Evolutionary conservation across 1,140 invertebrate species (phyloP), one percentile per base, ranked within the genome.

Genomic region (Ladona fulva): DNA sequence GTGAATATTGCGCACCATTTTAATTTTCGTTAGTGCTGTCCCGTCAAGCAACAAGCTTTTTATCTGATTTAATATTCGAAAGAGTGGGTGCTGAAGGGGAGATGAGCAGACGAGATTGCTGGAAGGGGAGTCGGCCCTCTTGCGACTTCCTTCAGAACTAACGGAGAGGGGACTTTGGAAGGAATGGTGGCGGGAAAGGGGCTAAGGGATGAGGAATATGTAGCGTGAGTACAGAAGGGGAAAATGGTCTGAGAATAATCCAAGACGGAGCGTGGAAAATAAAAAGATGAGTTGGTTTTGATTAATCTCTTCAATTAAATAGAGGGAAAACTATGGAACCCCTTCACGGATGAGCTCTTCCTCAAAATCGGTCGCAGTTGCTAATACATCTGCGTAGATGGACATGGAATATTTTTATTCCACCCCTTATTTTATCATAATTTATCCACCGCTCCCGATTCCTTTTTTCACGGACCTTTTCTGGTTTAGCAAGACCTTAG

Each of bases 21-120:
- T 66, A 66, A 66, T 66, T 66, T 66, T 66, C 52, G 52, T 66
- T 66, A 66, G 52, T 66, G 52, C 52, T 66, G 52, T 66, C 52
- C 52, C 52, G 52, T 66, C 52, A 66, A 66, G 52, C 52, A 66
- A 66, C 52, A 66, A 66, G 52, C 52, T 66, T 66, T 66, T 66
- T 66, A 66, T 66, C 52, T 66, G 52, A 66, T 66, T 66, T 66
- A 66, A 66, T 66, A 66, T 66, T 66, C 52, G 52, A 66, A 22
- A 66, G 52, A 12, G 52, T 66, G 52, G n/a, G 52, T 16, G 52
- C 52, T 22, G 52, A 66, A 12, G 52, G 5, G 12, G 52, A 66
- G 52, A 66, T 66, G 52, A 19, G 52, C 52, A 66, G 52, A 22
- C 5, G 52, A 22, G 52, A 66, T 66, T 19, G 52, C 5, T 22